Conservation (phyloP, 92 coral and sea anemone species). For the Bergia puertoricense region DNA sequence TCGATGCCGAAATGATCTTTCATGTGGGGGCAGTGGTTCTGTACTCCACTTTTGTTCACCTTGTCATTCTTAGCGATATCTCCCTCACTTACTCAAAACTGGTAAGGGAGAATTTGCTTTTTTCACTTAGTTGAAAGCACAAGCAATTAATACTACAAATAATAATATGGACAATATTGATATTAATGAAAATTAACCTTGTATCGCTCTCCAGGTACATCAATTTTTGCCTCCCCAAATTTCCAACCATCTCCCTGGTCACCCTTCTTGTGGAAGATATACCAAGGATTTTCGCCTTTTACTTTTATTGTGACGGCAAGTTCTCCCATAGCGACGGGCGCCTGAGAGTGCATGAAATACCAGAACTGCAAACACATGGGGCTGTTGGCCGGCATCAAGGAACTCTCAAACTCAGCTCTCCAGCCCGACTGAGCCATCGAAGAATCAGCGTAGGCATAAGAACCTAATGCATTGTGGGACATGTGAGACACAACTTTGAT, state of each 20-base stretch:
- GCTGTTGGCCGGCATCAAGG: slow-evolving; percentile 31
- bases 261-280: neutral
- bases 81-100: too few species aligned
- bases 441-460: slow-evolving; percentile 14
- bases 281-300: slow-evolving; percentile 3
- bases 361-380: slow-evolving; percentile 33
- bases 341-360: slow-evolving; percentile 28
- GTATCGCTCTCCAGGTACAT: slow-evolving; percentile 23
- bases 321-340: neutral
- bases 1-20: too few species aligned
- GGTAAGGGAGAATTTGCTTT: too few species aligned
- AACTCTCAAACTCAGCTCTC: slow-evolving; percentile 22
- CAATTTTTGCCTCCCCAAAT: slow-evolving; percentile 18
- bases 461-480: slow-evolving; percentile 7
- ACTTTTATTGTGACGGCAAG: slow-evolving; percentile 22
- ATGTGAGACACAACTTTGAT: too few species aligned
- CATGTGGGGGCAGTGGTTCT: too few species aligned
- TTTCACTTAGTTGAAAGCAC: too few species aligned
- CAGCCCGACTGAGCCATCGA: neutral
- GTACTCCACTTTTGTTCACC: too few species aligned
- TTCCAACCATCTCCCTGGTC: slow-evolving; percentile 37
- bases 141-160: too few species aligned
- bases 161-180: too few species aligned
- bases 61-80: too few species aligned
- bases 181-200: neutral